A percentile compares a stretch with the other conserved stretches of the same genome.
Evolutionary conservation across 2,113 vertebrate species (phyloP).

Genomic region (Panurus biarmicus): DNA sequence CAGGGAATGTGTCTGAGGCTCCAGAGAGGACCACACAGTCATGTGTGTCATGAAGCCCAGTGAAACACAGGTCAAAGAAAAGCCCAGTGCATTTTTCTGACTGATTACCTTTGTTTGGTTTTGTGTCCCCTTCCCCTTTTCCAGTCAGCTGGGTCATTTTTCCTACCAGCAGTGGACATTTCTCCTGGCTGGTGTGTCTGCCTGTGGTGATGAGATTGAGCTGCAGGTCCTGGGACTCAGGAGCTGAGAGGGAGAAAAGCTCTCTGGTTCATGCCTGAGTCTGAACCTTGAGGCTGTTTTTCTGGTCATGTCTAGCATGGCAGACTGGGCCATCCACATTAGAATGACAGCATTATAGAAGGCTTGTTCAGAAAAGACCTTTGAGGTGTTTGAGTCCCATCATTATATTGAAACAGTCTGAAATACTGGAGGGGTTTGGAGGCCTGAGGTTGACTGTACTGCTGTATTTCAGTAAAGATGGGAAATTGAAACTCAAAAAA

Average conservation of each 20-base stretch:
- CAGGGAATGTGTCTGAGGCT: neutral
- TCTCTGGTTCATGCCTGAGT: neutral
- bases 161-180: neutral
- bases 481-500: neutral
- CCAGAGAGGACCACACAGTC: neutral
- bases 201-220: neutral
- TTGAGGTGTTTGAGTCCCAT: neutral
- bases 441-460: neutral
- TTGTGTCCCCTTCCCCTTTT: neutral
- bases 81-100: neutral
- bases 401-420: neutral
- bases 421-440: neutral
- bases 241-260: neutral
- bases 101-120: neutral
- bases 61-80: neutral
- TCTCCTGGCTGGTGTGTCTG: neutral
- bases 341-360: neutral
- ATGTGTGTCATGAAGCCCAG: neutral
- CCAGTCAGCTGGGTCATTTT: neutral
- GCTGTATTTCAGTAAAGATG: neutral
- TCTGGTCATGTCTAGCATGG: neutral
- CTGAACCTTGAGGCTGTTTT: neutral
- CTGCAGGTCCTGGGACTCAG: rapidly evolving
- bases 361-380: neutral
- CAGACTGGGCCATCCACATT: neutral